These are phyloP conservation scores for Ibidorhyncha struthersii DNA, from an alignment of 2,113 vertebrate species.

Conservation along the genomic window DNA sequence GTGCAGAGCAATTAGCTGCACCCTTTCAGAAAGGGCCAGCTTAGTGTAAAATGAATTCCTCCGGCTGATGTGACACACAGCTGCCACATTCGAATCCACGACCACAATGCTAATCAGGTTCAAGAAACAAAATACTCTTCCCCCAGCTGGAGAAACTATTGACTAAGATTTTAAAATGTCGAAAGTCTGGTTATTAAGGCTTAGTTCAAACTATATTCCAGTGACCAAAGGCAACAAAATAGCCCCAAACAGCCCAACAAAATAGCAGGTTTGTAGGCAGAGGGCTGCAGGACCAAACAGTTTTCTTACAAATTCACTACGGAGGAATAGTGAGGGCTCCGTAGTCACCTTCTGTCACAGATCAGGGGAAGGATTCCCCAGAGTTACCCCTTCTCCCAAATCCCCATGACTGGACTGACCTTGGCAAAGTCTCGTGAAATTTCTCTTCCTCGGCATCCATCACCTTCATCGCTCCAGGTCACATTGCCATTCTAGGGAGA, in stretches of 20 bases:
- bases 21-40: background rate
- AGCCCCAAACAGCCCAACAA: background rate
- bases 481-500: conserved; percentile 79
- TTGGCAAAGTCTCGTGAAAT: conserved; percentile 95
- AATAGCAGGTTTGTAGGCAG: background rate
- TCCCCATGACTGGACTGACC: conserved; percentile 59
- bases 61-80: background rate
- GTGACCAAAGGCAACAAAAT: background rate
- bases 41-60: background rate
- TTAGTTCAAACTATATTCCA: background rate
- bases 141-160: background rate
- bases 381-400: background rate
- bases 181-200: background rate
- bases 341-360: background rate
- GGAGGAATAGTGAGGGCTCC: background rate
- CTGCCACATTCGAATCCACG: background rate
- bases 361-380: background rate
- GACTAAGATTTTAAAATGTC: background rate
- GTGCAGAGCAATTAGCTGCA: background rate
- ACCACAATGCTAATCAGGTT: background rate
- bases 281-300: background rate
- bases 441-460: conserved; percentile 85
- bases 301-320: background rate
- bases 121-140: background rate
- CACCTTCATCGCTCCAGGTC: conserved; percentile 86